Conservation (phyloP, 2,797 vertebrate genomes). For the Ptychadena robeensis region DNA sequence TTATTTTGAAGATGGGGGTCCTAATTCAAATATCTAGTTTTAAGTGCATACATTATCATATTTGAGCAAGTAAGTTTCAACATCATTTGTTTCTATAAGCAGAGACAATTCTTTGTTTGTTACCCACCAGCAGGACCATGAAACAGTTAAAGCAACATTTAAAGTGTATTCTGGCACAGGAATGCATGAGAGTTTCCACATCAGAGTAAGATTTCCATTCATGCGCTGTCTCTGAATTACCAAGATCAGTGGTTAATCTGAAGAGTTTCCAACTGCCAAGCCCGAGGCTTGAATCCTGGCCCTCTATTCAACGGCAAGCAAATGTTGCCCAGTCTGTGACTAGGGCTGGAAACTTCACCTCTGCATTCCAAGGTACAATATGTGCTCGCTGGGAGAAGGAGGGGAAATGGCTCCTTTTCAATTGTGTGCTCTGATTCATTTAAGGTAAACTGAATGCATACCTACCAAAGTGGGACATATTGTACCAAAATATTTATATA, state of each 20-base stretch:
- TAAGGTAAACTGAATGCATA: no score
- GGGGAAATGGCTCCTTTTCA: background rate
- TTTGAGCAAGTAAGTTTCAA: no score
- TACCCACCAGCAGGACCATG: background rate
- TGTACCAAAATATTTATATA: no score
- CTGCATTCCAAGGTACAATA: constrained; percentile 24
- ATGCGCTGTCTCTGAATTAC: constrained; percentile 12
- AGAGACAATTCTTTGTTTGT: background rate
- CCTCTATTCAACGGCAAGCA: constrained; percentile 11
- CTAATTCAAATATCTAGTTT: background rate
- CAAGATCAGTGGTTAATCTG: constrained; percentile 13
- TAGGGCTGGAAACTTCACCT: constrained; percentile 11
- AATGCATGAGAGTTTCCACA: constrained; percentile 1
- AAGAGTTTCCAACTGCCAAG: constrained; percentile 25
- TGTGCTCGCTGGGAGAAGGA: constrained; percentile 6
- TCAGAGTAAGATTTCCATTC: constrained; percentile 37
- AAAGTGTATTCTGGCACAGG: background rate
- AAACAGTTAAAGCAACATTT: background rate
- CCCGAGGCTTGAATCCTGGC: constrained; percentile 18
- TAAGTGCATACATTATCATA: background rate
- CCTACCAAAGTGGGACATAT: no score
- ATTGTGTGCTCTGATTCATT: background rate
- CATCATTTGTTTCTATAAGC: background rate
- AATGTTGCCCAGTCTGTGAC: constrained; percentile 26
- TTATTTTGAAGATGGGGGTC: background rate